Evolutionary conservation across 2,113 vertebrate species (phyloP).

Genomic region (Ovis canadensis): DNA sequence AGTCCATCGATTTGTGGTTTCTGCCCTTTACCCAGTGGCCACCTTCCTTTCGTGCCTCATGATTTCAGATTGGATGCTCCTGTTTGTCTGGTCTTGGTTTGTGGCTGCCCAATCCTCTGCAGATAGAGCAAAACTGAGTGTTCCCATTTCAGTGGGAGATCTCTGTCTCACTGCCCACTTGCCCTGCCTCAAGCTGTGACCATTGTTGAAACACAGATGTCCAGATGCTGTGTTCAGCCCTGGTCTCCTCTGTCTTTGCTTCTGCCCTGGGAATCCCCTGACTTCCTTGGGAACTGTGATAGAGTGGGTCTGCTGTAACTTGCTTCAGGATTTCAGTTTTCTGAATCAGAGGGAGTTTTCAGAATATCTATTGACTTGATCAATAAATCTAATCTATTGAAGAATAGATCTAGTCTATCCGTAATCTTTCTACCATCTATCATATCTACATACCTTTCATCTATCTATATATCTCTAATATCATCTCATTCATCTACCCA

Average conservation of each 20-base stretch:
- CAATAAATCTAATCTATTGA: neutral
- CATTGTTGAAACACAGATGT: neutral
- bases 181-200: neutral
- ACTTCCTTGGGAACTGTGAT: neutral
- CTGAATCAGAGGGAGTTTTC: neutral
- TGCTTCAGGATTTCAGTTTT: neutral
- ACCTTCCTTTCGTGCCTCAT: neutral
- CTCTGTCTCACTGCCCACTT: neutral
- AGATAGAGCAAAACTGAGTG: neutral
- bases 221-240: neutral
- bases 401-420: neutral
- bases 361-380: neutral
- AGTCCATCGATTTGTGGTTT: neutral
- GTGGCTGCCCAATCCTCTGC: neutral
- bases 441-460: neutral
- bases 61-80: neutral
- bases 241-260: neutral
- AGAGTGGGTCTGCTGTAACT: neutral
- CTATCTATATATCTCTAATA: neutral
- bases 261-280: neutral
- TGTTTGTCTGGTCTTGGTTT: neutral
- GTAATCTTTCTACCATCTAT: neutral
- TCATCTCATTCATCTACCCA: neutral
- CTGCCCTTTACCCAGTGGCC: neutral
- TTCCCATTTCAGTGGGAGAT: neutral